Evolutionary conservation across 2,113 vertebrate genomes (phyloP).

Genomic region (Machaerirhynchus nigripectus): DNA sequence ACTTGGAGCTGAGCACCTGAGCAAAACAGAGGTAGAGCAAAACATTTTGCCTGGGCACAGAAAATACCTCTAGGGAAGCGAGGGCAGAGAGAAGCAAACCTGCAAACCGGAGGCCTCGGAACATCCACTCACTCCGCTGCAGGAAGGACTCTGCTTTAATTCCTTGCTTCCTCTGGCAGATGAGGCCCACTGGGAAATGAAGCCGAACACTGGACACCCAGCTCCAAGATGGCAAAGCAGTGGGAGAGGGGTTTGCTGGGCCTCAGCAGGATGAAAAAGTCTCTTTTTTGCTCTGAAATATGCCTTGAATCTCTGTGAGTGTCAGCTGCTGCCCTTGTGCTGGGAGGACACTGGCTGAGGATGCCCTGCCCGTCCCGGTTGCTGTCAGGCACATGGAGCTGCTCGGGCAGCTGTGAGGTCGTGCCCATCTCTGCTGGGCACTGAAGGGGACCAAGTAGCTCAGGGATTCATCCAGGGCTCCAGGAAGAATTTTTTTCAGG

Average conservation of each 20-base stretch:
- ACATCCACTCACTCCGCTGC: neutral
- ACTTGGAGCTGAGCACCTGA: neutral
- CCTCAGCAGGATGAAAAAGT: neutral
- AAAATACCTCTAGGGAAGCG: neutral
- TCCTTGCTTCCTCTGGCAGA: neutral
- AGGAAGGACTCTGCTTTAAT: neutral
- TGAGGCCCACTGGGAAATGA: neutral
- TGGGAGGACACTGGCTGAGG: rapidly evolving
- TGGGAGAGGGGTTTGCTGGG: neutral
- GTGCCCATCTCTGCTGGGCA: rapidly evolving
- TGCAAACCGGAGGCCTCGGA: neutral
- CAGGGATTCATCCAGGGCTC: neutral
- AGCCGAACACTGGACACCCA: neutral
- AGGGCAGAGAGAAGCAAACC: constrained; percentile 2
- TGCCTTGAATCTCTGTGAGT: neutral
- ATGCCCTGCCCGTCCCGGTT: rapidly evolving
- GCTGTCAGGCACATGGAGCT: neutral
- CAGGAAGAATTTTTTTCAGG: neutral
- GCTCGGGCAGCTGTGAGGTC: neutral
- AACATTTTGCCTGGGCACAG: neutral
- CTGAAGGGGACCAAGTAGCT: neutral
- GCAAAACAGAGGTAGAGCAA: neutral
- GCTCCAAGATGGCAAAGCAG: neutral
- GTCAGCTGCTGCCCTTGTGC: neutral
- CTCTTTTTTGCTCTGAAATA: neutral